Evolutionary conservation across 2,797 vertebrate species (phyloP).

Genomic region (Sebastes melanostomus): DNA sequence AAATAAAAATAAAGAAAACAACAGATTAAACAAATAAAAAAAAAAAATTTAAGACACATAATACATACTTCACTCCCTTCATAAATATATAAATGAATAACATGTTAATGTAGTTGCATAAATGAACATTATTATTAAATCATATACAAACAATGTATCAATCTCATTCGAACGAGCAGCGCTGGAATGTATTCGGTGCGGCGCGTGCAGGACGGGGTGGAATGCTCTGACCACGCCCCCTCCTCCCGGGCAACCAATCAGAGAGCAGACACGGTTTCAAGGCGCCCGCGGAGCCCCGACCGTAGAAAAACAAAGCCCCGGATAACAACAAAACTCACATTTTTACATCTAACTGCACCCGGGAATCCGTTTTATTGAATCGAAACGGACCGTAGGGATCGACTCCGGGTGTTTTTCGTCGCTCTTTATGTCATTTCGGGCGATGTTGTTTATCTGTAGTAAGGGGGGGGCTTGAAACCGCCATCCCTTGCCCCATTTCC

Average conservation of each 20-base stretch:
- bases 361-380: not conserved
- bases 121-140: not conserved
- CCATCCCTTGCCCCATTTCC: constrained; percentile 83
- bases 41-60: not conserved
- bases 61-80: not conserved
- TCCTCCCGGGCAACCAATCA: constrained; percentile 74
- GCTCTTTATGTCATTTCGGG: constrained; percentile 16
- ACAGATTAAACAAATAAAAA: not conserved
- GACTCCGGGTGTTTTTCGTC: constrained; percentile 3
- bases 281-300: constrained; percentile 76
- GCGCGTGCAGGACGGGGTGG: constrained; percentile 78
- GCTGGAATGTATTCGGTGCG: constrained; percentile 80
- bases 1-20: not conserved
- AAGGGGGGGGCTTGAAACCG: constrained; percentile 88
- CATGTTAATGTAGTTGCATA: no score
- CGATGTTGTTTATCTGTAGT: constrained; percentile 88
- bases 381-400: not conserved
- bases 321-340: constrained; percentile 55
- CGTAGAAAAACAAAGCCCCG: constrained; percentile 83
- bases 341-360: constrained; percentile 25
- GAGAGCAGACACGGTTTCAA: constrained; percentile 75
- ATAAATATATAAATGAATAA: not conserved
- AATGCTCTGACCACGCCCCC: constrained; percentile 82
- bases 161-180: constrained; percentile 53
- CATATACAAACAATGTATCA: constrained; percentile 36